These are phyloP conservation scores for Lutjanus erythropterus DNA, from an alignment of 2,113 vertebrate genomes.

Conservation along the genomic window DNA sequence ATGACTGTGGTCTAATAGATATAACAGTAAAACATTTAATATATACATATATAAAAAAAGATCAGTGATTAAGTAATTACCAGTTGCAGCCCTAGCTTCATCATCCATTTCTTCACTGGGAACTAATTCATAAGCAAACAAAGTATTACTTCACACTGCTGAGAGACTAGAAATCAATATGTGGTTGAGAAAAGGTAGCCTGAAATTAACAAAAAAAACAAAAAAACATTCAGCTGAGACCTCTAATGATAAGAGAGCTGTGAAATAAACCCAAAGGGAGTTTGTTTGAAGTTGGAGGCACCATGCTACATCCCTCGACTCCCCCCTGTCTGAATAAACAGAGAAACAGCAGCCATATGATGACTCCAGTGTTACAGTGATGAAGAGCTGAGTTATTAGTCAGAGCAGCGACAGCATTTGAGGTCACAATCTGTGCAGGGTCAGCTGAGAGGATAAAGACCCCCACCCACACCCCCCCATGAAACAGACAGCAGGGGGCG, in stretches of 20 bases:
- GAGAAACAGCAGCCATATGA: background rate
- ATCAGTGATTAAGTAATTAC: background rate
- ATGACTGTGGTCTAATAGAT: too few species aligned
- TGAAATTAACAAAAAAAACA: constrained; percentile 23
- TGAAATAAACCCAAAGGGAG: constrained; percentile 31
- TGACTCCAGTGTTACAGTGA: constrained; percentile 13
- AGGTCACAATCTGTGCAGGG: constrained; percentile 60
- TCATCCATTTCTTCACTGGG: background rate
- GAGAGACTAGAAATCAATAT: constrained; percentile 40
- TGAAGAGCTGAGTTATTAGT: constrained; percentile 25
- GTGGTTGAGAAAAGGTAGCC: constrained; percentile 5
- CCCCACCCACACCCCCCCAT: background rate
- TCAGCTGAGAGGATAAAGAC: constrained; percentile 44
- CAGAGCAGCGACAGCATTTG: constrained; percentile 19
- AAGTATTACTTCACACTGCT: constrained; percentile 12
- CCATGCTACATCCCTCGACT: background rate
- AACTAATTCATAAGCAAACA: constrained; percentile 7
- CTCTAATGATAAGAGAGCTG: constrained; percentile 10
- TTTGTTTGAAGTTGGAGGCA: constrained; percentile 45
- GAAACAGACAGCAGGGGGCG: constrained; percentile 31
- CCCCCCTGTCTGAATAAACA: constrained; percentile 6
- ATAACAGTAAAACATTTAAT: too few species aligned
- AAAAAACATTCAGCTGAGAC: background rate
- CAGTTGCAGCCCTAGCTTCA: background rate
- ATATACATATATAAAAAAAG: too few species aligned